Base-by-base conservation (phyloP, 2,797 vertebrate species). In the Heterohyrax brucei region DNA sequence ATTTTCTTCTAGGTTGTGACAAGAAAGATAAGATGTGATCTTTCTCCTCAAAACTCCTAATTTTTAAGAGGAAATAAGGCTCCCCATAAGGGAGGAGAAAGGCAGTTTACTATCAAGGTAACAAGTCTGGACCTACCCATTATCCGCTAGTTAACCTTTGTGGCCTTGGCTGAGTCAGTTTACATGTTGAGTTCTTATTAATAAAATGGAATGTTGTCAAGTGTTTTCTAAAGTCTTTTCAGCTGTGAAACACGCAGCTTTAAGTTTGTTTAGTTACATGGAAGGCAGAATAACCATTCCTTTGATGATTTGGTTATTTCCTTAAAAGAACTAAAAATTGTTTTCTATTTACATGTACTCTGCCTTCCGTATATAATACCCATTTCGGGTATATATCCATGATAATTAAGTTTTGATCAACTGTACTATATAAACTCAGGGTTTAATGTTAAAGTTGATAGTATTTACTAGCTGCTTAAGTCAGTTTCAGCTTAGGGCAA, bases 31-130 rank as follows among this genome's bases (percentile, higher is more conserved):
- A 94, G 5, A 53, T 93, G 2, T 18, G 66, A 3, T 87, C 50
- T 44, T n/a, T 84, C 7, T 87, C 3, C 39, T 89, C 10, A 80
- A 16, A 91, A 50, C 33, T 93, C 33, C 75, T 86, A 50, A 53
- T 87, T 87, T 84, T 92, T 92, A 91, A 96, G 24, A 28, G 61
- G n/a, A 91, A 93, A 39, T 80, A 80, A 91, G 59, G 89, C 28
- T 90, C 61, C 61, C 33, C 0, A 19, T 26, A 76, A n/a, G n/a
- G 13, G 5, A 77, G 39, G 4, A 77, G 39, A 91, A 70, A 39
- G 18, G 5, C 75, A 70, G n/a, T 79, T 44, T 5, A 82, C 33
- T 87, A 0, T 18, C 91, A 80, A 89, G 24, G 89, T 16, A 19
- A 39, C 2, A 91, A 82, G 3, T 76, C 77, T 56, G 64, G 94